Evolutionary conservation across 2,888 invertebrate species (phyloP).

Genomic region (Camptogramma bilineatum): DNA sequence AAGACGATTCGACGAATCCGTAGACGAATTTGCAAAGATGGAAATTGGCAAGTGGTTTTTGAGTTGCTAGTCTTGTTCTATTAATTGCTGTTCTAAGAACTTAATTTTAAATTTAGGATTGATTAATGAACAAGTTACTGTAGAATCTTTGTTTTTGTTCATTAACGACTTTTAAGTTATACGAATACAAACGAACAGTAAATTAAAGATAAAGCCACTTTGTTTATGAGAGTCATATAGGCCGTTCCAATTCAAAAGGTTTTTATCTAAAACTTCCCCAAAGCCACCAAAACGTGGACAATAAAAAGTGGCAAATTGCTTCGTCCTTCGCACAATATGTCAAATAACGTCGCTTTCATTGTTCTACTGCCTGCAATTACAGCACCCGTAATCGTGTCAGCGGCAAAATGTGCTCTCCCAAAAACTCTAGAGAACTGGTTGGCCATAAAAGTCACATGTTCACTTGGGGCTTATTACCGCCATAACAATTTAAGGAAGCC

Average conservation of each 20-base stretch:
- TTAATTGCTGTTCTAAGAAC: conserved; percentile 6
- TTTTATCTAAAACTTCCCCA: conserved; percentile 26
- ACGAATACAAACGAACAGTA: background rate
- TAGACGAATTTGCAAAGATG: conserved; percentile 10
- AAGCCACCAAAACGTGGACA: conserved; percentile 31
- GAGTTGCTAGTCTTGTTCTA: conserved; percentile 1
- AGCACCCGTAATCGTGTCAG: conserved; percentile 69
- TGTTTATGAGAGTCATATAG: conserved; percentile 19
- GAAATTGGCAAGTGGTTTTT: conserved; percentile 16
- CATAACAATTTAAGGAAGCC: conserved; percentile 84
- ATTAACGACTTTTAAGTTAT: background rate
- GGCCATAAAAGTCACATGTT: conserved; percentile 82
- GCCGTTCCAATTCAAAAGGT: conserved; percentile 26
- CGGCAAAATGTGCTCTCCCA: conserved; percentile 74
- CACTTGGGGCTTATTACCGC: conserved; percentile 77
- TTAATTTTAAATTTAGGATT: background rate
- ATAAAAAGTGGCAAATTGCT: conserved; percentile 41
- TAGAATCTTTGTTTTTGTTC: background rate
- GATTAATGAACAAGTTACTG: background rate
- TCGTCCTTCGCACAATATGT: conserved; percentile 53
- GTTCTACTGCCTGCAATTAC: conserved; percentile 56
- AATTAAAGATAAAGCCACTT: conserved; percentile 10
- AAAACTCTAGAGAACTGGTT: conserved; percentile 75
- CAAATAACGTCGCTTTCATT: conserved; percentile 59
- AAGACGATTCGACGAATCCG: conserved; percentile 40